Percentiles rank a stretch among this genome's conserved stretches.
Conservation (phyloP, 2,113 vertebrate genomes). For the Helogale parvula region DNA sequence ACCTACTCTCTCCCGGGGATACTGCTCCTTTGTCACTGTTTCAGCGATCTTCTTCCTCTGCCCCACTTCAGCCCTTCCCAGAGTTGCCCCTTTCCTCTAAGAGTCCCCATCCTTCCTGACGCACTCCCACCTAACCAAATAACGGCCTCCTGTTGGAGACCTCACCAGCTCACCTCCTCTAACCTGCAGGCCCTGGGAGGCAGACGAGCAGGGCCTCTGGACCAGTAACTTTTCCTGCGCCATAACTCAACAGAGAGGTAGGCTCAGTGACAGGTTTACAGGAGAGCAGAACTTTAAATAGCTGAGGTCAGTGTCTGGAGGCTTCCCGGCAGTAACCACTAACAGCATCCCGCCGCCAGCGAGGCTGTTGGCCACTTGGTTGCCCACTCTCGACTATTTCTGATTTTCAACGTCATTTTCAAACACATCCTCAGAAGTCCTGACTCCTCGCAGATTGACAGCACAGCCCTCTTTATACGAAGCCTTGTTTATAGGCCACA, state of each 20-base stretch:
- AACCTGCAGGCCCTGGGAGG: constrained; percentile 18
- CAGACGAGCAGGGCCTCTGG: neutral
- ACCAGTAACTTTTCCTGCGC: constrained; percentile 62
- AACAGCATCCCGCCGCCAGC: constrained; percentile 53
- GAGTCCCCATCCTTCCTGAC: neutral
- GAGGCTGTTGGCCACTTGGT: constrained; percentile 51
- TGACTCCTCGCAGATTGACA: constrained; percentile 81
- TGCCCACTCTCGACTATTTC: constrained; percentile 83
- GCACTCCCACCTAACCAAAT: neutral
- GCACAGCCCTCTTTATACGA: constrained; percentile 82
- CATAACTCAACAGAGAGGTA: constrained; percentile 80
- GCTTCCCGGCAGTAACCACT: constrained; percentile 82
- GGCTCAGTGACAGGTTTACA: constrained; percentile 86
- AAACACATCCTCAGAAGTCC: constrained; percentile 81
- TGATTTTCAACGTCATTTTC: constrained; percentile 81
- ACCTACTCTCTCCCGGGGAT: neutral
- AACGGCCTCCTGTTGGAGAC: neutral
- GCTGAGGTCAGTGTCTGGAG: constrained; percentile 82
- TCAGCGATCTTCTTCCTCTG: neutral
- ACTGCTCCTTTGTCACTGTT: neutral
- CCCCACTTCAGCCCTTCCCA: neutral
- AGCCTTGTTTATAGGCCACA: constrained; percentile 86
- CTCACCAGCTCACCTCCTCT: constrained; percentile 5
- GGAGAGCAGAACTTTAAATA: constrained; percentile 82
- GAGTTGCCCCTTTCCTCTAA: neutral